Conservation (phyloP, 2,113 vertebrate genomes). For the Gracilinanus agilis region DNA sequence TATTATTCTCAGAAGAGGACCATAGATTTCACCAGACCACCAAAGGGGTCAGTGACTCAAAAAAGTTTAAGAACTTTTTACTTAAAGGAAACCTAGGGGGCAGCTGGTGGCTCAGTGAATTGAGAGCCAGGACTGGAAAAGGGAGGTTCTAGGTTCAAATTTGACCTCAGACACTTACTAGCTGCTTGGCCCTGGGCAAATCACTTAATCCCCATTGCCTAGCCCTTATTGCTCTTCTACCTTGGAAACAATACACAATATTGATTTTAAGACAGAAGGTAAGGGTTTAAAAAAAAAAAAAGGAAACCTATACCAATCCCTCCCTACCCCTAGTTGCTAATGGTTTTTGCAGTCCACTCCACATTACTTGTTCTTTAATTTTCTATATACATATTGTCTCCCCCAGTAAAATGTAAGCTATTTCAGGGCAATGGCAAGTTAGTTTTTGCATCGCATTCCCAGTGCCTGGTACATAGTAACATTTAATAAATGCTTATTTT, state of each 20-base stretch:
- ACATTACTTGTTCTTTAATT: background rate
- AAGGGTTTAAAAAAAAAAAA: too few relatives aligned
- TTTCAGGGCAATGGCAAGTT: background rate
- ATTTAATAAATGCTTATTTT: background rate
- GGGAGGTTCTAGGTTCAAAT: too few relatives aligned
- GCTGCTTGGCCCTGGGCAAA: too few relatives aligned
- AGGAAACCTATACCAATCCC: background rate
- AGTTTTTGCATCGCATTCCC: background rate
- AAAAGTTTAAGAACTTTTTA: background rate
- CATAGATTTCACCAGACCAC: background rate
- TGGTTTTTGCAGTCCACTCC: background rate
- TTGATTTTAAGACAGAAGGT: too few relatives aligned
- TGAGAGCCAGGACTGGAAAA: too few relatives aligned
- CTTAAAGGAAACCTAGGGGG: background rate
- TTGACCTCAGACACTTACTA: too few relatives aligned
- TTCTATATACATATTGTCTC: background rate
- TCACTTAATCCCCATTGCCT: too few relatives aligned
- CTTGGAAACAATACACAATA: too few relatives aligned
- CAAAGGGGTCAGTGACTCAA: background rate
- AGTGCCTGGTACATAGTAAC: background rate
- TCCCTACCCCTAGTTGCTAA: background rate
- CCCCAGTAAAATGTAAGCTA: background rate
- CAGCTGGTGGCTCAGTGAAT: too few relatives aligned
- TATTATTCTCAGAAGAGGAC: background rate
- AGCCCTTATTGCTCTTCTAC: too few relatives aligned